Evolutionary conservation across 2,888 invertebrate genomes (phyloP).

Genomic region (Lysandra bellargus): DNA sequence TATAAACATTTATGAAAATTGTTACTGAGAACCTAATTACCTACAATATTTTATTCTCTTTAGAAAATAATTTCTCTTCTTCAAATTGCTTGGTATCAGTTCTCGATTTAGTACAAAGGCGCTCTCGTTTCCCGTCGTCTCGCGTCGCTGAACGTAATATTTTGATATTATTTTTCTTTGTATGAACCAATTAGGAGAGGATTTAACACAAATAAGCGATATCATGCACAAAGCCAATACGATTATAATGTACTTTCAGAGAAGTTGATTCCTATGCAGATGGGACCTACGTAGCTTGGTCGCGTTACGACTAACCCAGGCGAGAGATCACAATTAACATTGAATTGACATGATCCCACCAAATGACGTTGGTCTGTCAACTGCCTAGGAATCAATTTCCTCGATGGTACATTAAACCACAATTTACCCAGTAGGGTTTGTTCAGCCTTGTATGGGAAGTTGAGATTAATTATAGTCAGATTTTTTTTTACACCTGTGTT

Average conservation of each 20-base stretch:
- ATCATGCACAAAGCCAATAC: neutral
- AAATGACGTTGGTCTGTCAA: no score
- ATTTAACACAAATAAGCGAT: slow-evolving; percentile 3
- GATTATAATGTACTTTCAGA: neutral
- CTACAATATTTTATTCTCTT: neutral
- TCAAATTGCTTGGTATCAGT: neutral
- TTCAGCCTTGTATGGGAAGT: no score
- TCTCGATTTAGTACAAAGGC: neutral
- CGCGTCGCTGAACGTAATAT: neutral
- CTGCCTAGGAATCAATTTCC: no score
- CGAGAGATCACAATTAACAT: no score
- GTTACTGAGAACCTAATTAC: neutral
- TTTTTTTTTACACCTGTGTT: no score
- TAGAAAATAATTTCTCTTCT: neutral
- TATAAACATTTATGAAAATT: neutral
- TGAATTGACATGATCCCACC: no score
- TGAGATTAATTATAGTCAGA: neutral
- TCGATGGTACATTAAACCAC: no score
- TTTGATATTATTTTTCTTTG: slow-evolving; percentile 15
- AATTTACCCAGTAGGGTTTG: no score
- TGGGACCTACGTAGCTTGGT: no score
- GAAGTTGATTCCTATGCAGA: no score
- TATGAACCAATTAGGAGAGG: slow-evolving; percentile 22
- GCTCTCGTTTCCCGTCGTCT: neutral
- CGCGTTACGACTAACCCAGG: no score